phyloP scores from a whole-genome alignment of 2,888 invertebrate species.

The Pseudococcus viburni region DNA sequence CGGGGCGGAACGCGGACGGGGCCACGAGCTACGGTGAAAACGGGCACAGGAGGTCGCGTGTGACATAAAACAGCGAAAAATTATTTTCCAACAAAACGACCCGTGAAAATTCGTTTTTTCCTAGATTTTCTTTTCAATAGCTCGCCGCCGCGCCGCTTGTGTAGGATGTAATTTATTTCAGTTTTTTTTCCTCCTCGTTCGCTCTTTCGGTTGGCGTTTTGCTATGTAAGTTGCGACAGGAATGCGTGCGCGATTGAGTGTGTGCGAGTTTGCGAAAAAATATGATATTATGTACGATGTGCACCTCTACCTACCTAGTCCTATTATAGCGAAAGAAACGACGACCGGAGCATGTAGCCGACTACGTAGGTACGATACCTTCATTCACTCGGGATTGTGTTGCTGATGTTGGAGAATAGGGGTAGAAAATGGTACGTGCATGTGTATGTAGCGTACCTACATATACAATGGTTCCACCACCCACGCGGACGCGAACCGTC shows the following conservation, averaged over 20 bases:
- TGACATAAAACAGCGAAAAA: slow-evolving; percentile 38
- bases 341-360: neutral
- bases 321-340: neutral
- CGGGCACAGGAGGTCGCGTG: neutral
- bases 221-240: neutral
- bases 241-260: neutral
- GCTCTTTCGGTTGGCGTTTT: neutral
- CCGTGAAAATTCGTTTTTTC: slow-evolving; percentile 44
- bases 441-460: neutral
- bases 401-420: neutral
- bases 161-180: slow-evolving; percentile 41
- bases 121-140: slow-evolving; percentile 42
- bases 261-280: neutral
- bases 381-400: slow-evolving; percentile 8
- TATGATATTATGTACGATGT: neutral
- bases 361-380: neutral
- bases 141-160: neutral
- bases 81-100: slow-evolving; percentile 39
- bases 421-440: neutral
- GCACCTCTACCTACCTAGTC: too few species aligned
- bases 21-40: too few species aligned
- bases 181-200: neutral
- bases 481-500: neutral
- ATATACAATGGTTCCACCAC: too few species aligned
- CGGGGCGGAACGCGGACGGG: neutral